Percentiles rank a stretch among this genome's conserved stretches.
These are phyloP conservation scores for Ceyx erithaca DNA, from an alignment of 2,797 vertebrate genomes.

Conservation along the genomic window DNA sequence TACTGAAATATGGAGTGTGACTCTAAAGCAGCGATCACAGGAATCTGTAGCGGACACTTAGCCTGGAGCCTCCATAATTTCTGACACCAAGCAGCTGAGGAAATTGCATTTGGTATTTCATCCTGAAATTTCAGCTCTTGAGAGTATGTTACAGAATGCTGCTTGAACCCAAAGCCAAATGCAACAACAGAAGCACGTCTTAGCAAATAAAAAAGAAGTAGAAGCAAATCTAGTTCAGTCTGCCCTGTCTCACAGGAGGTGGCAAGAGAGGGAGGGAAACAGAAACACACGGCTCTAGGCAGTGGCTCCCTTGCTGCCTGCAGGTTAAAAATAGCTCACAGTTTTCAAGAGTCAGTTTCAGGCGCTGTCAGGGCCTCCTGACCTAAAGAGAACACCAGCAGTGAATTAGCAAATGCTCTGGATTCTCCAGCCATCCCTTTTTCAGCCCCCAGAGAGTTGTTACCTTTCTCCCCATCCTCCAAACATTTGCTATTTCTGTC, in stretches of 20 bases:
- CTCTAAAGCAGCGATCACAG: background rate
- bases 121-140: constrained; percentile 43
- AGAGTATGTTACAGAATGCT: background rate
- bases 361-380: background rate
- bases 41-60: background rate
- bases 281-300: background rate
- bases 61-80: constrained; percentile 45
- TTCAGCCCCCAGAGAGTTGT: background rate
- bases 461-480: background rate
- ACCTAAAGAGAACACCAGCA: background rate
- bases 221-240: background rate
- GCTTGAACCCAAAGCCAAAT: constrained; percentile 43
- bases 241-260: background rate
- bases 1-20: constrained; percentile 3
- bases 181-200: background rate
- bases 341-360: background rate
- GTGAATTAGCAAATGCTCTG: background rate
- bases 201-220: background rate
- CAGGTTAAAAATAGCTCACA: background rate
- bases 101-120: constrained; percentile 55
- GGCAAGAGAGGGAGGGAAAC: background rate
- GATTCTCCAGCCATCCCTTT: background rate
- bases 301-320: background rate
- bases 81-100: background rate
- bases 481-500: background rate